A percentile compares a stretch with the other conserved stretches of the same genome.
Conservation (phyloP, 2,113 vertebrate genomes). For the Chloropsis cyanopogon region DNA sequence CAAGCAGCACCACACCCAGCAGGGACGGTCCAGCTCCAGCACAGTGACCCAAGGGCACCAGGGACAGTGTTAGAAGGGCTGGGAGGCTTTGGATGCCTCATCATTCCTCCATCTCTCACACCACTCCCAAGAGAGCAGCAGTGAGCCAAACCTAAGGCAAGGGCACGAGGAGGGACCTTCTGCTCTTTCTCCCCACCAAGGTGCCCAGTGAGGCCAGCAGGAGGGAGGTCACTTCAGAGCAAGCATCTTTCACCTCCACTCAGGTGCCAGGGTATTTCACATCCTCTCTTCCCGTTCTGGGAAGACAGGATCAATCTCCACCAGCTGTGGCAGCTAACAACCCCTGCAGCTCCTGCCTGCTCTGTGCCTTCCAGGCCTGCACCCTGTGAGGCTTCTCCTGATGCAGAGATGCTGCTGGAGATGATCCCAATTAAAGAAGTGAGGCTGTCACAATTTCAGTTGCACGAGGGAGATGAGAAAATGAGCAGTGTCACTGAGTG, state of each 20-base stretch:
- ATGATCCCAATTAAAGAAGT: neutral
- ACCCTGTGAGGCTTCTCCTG: neutral
- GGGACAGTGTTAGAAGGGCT: neutral
- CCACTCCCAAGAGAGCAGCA: neutral
- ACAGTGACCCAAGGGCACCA: neutral
- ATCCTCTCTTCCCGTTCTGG: neutral
- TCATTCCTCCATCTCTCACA: neutral
- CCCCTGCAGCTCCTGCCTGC: neutral
- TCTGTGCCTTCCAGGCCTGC: neutral
- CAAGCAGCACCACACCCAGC: neutral
- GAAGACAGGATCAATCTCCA: neutral
- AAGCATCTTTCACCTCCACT: neutral
- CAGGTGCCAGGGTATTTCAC: neutral
- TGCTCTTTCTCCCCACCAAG: neutral
- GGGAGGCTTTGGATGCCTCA: neutral
- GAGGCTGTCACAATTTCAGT: conserved; percentile 5
- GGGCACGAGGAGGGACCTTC: neutral
- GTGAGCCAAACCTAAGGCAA: neutral
- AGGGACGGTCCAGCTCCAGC: neutral
- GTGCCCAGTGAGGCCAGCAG: neutral
- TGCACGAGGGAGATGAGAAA: neutral
- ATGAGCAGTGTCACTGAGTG: neutral
- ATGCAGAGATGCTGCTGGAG: neutral
- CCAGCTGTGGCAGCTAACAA: neutral
- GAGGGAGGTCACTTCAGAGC: neutral